These are phyloP conservation scores for Falcaria lacertinaria DNA, from an alignment of 2,888 invertebrate species.

Conservation along the genomic window DNA sequence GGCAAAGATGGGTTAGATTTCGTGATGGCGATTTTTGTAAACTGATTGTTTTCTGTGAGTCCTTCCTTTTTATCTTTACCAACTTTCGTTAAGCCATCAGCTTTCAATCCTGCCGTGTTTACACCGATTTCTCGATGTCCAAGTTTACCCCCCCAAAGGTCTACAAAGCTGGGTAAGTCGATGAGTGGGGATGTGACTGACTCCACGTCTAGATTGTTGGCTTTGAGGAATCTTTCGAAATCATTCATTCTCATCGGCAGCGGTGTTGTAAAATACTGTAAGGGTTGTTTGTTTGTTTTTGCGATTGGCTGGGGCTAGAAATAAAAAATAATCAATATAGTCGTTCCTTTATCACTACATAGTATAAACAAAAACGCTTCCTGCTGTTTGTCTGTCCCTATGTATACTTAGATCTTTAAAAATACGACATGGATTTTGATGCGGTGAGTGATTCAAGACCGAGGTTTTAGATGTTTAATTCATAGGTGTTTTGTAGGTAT, in stretches of 20 bases:
- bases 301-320: conserved; percentile 27
- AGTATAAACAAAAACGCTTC: too few species aligned
- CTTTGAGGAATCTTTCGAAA: conserved; percentile 51
- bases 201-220: conserved; percentile 42
- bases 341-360: too few species aligned
- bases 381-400: too few species aligned
- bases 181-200: conserved; percentile 40
- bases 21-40: background rate
- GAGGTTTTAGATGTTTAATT: too few species aligned
- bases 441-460: too few species aligned
- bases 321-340: background rate
- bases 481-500: too few species aligned
- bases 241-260: conserved; percentile 48
- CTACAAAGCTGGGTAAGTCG: conserved; percentile 12
- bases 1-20: background rate
- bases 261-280: conserved; percentile 51
- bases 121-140: background rate
- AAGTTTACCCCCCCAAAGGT: background rate
- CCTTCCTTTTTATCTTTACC: background rate
- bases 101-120: background rate
- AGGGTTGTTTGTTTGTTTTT: conserved; percentile 36
- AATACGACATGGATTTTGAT: too few species aligned
- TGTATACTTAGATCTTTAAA: too few species aligned
- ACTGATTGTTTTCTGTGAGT: background rate
- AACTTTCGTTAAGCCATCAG: background rate